Evolutionary conservation across 2,888 invertebrate genomes (phyloP), one percentile per base, ranked within the genome.

Genomic region (Torymus texanus): DNA sequence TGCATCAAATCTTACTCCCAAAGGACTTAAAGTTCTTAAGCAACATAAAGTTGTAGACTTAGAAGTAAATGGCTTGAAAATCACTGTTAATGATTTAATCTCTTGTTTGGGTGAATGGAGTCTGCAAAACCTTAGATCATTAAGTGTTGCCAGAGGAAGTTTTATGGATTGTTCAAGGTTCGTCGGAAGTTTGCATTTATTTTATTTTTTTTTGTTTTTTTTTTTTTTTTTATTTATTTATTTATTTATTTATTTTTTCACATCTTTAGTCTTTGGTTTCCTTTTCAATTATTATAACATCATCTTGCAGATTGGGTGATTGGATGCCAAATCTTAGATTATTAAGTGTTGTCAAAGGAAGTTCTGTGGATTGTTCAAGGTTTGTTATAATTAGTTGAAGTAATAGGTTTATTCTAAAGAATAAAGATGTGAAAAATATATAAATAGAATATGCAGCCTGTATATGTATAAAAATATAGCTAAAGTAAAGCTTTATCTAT

Each of bases 91-190:
- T 87, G 93, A 93, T 85, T 90, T 93, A 79, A 93, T 94, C 83
- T 93, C 92, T 80, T 94, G 94, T 88, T 90, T 94, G 78, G 93
- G 93, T 75, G 93, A 93, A 83, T 94, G 94, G 93, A 93, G 94
- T 55, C 86, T 93, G 79, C 91, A 92, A 81, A 93, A 94, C 88
- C 89, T 95, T 76, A 90, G 92, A 63, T 91, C 91, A 62, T 90
- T 94, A 68, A 94, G 93, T 87, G 93, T 94, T 66, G 91, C 93
- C 65, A 91, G 91, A 84, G 93, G 93, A 85, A 92, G 92, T 70
- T 94, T 94, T 87, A 91, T 92, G 81, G 93, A 93, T 87, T 91
- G 91, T 85, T 92, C 92, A 79, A 90, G 92, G 90, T 92, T 90
- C 85, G 84, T 84, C 67, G 0, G 74, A 75, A 67, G 78, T 73